Evolutionary conservation across 1,140 invertebrate species (phyloP).

Genomic region (Pogonomyrmex barbatus): DNA sequence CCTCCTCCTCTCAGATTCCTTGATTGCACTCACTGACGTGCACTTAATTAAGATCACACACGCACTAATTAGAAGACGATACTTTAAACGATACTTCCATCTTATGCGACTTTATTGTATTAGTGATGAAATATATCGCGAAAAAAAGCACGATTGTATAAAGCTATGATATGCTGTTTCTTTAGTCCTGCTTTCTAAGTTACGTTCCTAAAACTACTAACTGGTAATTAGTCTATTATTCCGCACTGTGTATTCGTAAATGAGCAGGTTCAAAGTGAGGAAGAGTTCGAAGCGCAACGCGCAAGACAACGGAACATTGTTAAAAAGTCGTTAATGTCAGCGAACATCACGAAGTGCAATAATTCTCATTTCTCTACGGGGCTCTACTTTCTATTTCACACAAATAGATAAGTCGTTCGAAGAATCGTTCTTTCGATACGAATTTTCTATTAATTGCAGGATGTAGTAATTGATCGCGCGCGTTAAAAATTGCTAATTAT

Average conservation of each 20-base stretch:
- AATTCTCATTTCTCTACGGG: neutral
- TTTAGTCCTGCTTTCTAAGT: neutral
- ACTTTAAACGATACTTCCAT: neutral
- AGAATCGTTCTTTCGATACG: neutral
- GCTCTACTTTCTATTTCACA: neutral
- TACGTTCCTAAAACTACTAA: neutral
- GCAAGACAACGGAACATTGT: neutral
- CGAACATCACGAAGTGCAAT: neutral
- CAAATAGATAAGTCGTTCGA: conserved; percentile 3
- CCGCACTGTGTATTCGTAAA: neutral
- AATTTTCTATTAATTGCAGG: conserved; percentile 7
- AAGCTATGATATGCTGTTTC: neutral
- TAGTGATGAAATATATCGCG: neutral
- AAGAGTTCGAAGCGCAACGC: neutral
- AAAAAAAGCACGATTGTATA: neutral
- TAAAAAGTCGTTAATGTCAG: neutral
- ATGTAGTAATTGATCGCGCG: neutral
- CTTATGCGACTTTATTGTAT: neutral
- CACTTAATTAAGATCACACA: neutral
- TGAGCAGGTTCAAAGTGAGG: neutral
- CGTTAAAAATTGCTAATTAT: neutral
- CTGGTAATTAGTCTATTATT: neutral
- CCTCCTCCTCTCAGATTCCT: neutral
- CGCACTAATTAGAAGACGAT: neutral
- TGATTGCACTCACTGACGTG: neutral